Evolutionary conservation across 1,140 invertebrate species (phyloP).

Genomic region (Acromyrmex heyeri): DNA sequence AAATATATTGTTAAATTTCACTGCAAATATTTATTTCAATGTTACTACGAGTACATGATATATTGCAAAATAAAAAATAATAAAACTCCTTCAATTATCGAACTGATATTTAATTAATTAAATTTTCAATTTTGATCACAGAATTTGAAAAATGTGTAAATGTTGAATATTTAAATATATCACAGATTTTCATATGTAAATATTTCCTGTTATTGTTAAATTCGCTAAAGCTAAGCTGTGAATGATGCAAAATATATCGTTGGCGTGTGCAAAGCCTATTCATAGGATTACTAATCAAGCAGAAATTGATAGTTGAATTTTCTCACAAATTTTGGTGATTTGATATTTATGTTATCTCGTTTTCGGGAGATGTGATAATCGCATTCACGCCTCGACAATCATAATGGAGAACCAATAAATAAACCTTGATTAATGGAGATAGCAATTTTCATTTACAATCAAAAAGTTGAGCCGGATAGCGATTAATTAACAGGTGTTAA

Average conservation of each 20-base stretch:
- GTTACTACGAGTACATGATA: not conserved
- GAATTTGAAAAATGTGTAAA: not conserved
- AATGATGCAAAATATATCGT: conserved; percentile 7
- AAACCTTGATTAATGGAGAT: conserved; percentile 65
- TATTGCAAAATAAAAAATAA: not conserved
- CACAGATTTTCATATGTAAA: not conserved
- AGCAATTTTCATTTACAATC: conserved; percentile 64
- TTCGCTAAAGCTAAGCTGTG: not conserved
- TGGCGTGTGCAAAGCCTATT: not conserved
- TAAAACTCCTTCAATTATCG: not conserved
- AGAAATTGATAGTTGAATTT: conserved; percentile 36
- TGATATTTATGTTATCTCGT: conserved; percentile 45
- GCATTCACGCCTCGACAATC: conserved; percentile 15
- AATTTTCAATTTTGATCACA: conserved; percentile 5
- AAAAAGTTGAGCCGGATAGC: conserved; percentile 11
- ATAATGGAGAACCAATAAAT: conserved; percentile 23
- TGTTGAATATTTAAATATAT: conserved; percentile 13
- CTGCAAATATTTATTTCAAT: conserved; percentile 8
- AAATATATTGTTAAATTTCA: conserved; percentile 28
- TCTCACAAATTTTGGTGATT: conserved; percentile 43
- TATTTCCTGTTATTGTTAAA: not conserved
- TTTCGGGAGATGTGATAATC: conserved; percentile 41
- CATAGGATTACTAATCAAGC: conserved; percentile 4
- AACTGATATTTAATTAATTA: not conserved
- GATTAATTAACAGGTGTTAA: conserved; percentile 52